A percentile compares a stretch with the other conserved stretches of the same genome.
Conservation (phyloP, 2,888 invertebrate genomes). For the Empis stercorea region DNA sequence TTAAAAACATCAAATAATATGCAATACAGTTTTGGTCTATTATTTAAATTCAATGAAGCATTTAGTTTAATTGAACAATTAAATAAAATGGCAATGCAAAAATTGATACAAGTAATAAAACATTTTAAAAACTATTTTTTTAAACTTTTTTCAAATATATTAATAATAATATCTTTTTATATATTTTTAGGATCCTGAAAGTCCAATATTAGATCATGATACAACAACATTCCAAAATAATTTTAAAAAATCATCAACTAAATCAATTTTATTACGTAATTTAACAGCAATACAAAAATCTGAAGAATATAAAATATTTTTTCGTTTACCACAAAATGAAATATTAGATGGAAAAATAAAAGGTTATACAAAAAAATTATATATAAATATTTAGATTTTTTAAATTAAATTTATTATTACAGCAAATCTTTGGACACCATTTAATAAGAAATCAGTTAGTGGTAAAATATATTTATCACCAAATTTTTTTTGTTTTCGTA, state of each 20-base stretch:
- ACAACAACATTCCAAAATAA: constrained; percentile 65
- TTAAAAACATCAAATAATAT: constrained; percentile 70
- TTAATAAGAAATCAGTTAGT: constrained; percentile 76
- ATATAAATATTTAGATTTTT: no score
- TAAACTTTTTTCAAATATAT: background rate
- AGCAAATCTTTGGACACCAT: constrained; percentile 79
- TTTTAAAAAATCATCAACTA: constrained; percentile 74
- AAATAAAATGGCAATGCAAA: constrained; percentile 93
- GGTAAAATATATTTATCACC: constrained; percentile 85
- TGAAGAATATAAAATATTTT: constrained; percentile 74
- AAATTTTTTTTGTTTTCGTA: constrained; percentile 92
- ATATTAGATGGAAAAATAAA: constrained; percentile 90
- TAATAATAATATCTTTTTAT: no score
- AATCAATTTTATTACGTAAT: constrained; percentile 87
- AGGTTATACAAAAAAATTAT: constrained; percentile 38
- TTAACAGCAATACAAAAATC: constrained; percentile 90
- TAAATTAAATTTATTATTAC: constrained; percentile 2
- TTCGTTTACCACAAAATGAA: constrained; percentile 76
- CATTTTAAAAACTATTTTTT: background rate
- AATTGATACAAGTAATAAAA: constrained; percentile 36
- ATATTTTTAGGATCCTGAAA: constrained; percentile 65
- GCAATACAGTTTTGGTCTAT: constrained; percentile 83
- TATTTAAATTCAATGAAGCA: constrained; percentile 78
- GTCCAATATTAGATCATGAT: constrained; percentile 81
- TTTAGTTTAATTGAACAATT: constrained; percentile 88